These are phyloP conservation scores for Dicroscelio sp. DNA, from an alignment of 2,888 invertebrate genomes.

Conservation along the genomic window DNA sequence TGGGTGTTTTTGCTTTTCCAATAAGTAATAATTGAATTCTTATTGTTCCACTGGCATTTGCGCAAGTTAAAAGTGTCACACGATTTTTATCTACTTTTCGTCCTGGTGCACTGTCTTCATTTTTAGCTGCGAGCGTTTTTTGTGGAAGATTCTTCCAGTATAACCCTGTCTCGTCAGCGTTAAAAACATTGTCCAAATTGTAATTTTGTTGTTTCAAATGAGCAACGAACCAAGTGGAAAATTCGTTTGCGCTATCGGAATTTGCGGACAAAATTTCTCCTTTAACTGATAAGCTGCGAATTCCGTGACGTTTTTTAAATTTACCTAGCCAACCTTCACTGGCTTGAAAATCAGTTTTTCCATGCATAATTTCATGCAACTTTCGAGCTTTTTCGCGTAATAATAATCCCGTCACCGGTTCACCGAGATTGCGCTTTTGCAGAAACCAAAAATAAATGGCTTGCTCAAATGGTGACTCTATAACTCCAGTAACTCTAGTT, in stretches of 20 bases:
- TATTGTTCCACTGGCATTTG: background rate
- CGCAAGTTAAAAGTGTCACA: background rate
- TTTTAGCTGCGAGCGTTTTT: constrained; percentile 70
- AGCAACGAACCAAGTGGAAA: background rate
- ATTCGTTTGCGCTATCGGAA: background rate
- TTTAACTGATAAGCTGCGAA: background rate
- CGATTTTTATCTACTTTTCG: background rate
- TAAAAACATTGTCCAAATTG: constrained; percentile 78
- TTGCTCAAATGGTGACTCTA: constrained; percentile 14
- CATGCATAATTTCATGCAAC: background rate
- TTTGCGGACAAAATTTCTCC: constrained; percentile 12
- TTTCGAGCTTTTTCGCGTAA: constrained; percentile 19
- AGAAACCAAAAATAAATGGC: constrained; percentile 32
- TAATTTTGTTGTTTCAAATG: background rate
- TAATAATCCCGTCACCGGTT: constrained; percentile 19
- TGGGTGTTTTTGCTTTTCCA: background rate
- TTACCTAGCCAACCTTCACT: constrained; percentile 3
- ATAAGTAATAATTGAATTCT: background rate
- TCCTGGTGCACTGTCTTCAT: constrained; percentile 69
- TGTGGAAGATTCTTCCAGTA: constrained; percentile 82
- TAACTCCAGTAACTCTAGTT: background rate
- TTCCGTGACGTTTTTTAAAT: constrained; percentile 20
- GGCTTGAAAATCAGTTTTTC: background rate
- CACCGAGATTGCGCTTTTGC: constrained; percentile 11
- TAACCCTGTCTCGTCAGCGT: constrained; percentile 84